Evolutionary conservation across 2,797 vertebrate species (phyloP), one percentile per base, ranked within the genome.

Genomic region (Muscicapa striata): DNA sequence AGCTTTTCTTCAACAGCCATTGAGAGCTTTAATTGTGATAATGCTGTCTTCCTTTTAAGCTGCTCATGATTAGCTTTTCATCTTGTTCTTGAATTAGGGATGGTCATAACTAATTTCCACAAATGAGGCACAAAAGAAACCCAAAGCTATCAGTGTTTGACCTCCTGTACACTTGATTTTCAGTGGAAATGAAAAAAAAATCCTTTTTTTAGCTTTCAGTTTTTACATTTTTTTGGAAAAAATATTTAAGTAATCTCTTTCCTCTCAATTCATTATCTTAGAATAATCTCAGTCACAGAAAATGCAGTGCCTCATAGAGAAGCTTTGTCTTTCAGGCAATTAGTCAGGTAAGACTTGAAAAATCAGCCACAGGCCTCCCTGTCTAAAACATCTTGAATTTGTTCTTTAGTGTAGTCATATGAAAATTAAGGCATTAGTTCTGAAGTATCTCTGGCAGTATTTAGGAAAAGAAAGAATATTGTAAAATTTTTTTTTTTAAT

Each of bases 51-150:
- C 46, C 22, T 62, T 90, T 76, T 90, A 84, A 95, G 89, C 93
- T 94, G 84, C 69, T 90, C 48, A 29, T 51, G 34, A 94, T 95
- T 84, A 89, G 78, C 84, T 93, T 90, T 80, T 69, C 55, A 61
- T 93, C 69, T 46, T 76, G 17, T 86, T 94, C 91, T 77, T 93
- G 81, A 63, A 89, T 95, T 93, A 63, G n/a, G 27, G 55, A 75
- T 95, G 69, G 43, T 87, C 20, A 3, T 87, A 82, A 81, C 74
- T 90, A 68, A 91, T 87, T 91, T 89, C 41, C 75, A 68, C 40
- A 87, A 92, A 63, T 54, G 64, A 84, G n/a, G 13, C 68, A 95
- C 75, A 80, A 75, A 96, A 70, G 68, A 84, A 87, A 34, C 19
- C 27, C 45, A 10, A 46, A 87, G 73, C 62, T 87, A 30, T 75